phyloP scores from a whole-genome alignment of 2,797 vertebrate genomes.

The Acanthiza pusilla region DNA sequence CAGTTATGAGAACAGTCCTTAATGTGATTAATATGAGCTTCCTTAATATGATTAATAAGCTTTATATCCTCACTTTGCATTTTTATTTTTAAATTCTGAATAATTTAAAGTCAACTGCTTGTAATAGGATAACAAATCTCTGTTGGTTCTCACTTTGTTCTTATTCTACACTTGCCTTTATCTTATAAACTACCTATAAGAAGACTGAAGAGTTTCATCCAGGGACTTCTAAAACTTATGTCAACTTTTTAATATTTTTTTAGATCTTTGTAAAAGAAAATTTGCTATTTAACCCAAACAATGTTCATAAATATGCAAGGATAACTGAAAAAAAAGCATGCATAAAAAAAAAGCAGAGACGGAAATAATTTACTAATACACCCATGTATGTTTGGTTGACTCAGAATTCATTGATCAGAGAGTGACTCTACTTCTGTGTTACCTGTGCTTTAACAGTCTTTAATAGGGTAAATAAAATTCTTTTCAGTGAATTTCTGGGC shows the following conservation, averaged over 20 bases:
- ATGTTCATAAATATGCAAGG: neutral
- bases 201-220: neutral
- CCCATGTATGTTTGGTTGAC: neutral
- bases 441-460: neutral
- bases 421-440: neutral
- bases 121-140: neutral
- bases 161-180: neutral
- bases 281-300: neutral
- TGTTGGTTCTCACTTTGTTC: neutral
- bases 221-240: neutral
- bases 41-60: neutral
- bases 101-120: neutral
- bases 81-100: constrained; percentile 11
- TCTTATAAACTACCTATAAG: neutral
- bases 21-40: neutral
- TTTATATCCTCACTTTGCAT: neutral
- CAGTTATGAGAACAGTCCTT: neutral
- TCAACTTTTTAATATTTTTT: neutral
- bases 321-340: neutral
- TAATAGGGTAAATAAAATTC: neutral
- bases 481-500: neutral
- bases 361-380: neutral
- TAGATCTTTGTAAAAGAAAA: neutral
- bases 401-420: neutral
- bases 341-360: rapidly evolving